Evolutionary conservation across 2,888 invertebrate species (phyloP).

Genomic region (Physocephala rufipes): DNA sequence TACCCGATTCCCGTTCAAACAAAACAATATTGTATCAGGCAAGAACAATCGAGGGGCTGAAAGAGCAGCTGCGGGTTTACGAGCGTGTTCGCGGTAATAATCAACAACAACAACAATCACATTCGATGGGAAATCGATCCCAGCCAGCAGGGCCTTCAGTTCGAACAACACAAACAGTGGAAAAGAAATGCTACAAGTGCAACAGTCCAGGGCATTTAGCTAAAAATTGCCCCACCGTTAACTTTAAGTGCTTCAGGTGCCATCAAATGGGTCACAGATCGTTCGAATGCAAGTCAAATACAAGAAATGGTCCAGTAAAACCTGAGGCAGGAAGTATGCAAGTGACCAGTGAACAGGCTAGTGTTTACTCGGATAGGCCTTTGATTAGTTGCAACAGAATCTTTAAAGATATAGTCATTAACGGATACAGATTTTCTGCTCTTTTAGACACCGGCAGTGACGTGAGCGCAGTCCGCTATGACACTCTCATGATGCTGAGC

Average conservation of each 20-base stretch:
- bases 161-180: neutral
- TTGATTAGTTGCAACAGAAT: conserved; percentile 10
- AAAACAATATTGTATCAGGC: conserved; percentile 37
- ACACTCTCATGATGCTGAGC: conserved; percentile 29
- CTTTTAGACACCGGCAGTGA: conserved; percentile 37
- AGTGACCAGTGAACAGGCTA: neutral
- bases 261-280: conserved; percentile 17
- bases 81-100: conserved; percentile 30
- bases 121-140: conserved; percentile 14
- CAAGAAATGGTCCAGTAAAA: conserved; percentile 8
- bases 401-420: conserved; percentile 23
- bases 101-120: conserved; percentile 13
- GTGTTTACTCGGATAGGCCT: neutral
- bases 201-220: conserved; percentile 13
- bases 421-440: conserved; percentile 25
- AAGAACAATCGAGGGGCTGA: conserved; percentile 32
- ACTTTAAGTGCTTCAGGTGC: conserved; percentile 27
- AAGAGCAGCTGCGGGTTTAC: conserved; percentile 38
- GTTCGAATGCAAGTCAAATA: conserved; percentile 24
- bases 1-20: conserved; percentile 34
- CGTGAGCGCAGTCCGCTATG: conserved; percentile 35
- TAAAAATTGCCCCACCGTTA: neutral
- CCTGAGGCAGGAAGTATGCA: conserved; percentile 23
- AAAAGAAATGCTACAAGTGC: conserved; percentile 18
- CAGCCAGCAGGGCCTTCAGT: conserved; percentile 27